Evolutionary conservation across 2,888 invertebrate genomes (phyloP).

Genomic region (Acanthosepion lycidas): DNA sequence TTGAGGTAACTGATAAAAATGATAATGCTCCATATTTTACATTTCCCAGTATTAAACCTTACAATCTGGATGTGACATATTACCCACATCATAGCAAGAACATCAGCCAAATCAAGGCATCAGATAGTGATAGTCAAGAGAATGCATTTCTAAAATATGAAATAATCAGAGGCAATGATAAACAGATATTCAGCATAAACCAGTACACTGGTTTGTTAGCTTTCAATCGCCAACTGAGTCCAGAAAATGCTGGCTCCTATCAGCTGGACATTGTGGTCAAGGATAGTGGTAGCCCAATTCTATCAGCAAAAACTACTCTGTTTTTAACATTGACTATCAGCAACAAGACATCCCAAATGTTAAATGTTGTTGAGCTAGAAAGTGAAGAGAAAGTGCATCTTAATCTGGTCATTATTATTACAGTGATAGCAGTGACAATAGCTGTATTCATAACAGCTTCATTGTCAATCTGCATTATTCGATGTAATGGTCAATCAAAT

Average conservation of each 20-base stretch:
- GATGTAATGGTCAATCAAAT: slow-evolving; percentile 33
- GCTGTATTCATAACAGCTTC: not conserved
- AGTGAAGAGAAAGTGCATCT: not conserved
- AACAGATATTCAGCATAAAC: slow-evolving; percentile 7
- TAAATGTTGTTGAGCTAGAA: not conserved
- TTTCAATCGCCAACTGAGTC: not conserved
- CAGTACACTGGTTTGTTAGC: slow-evolving; percentile 33
- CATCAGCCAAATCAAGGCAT: no score
- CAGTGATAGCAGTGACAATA: not conserved
- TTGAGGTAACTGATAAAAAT: no score
- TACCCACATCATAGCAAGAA: no score
- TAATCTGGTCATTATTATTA: slow-evolving; percentile 12
- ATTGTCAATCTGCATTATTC: not conserved
- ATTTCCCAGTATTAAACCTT: no score
- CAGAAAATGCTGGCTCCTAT: slow-evolving; percentile 33
- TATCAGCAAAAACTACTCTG: slow-evolving; percentile 33
- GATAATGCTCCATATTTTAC: no score
- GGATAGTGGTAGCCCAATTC: slow-evolving; percentile 21
- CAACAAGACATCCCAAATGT: not conserved
- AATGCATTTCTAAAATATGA: no score
- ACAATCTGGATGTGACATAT: no score
- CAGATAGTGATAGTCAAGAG: no score
- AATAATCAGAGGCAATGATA: not conserved
- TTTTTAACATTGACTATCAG: not conserved
- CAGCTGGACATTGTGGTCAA: not conserved